Evolutionary conservation across 2,797 vertebrate genomes (phyloP).

Genomic region (Peromyscus melanophrys): DNA sequence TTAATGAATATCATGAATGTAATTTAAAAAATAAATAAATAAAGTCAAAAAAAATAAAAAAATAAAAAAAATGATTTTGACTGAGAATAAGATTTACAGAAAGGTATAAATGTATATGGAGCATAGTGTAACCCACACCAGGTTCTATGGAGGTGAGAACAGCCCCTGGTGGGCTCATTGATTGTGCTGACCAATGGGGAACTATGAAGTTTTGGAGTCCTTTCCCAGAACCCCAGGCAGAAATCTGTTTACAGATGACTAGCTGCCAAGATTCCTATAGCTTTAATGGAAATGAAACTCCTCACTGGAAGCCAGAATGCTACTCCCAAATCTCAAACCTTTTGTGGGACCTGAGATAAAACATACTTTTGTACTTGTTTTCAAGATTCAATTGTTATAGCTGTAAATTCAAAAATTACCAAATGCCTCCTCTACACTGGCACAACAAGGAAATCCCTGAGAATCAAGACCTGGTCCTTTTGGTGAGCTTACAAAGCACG

Average conservation of each 20-base stretch:
- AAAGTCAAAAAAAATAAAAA: too few relatives aligned
- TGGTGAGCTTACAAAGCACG: not conserved
- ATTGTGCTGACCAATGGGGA: not conserved
- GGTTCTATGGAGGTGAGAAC: not conserved
- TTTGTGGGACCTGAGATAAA: not conserved
- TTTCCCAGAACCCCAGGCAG: conserved; percentile 37
- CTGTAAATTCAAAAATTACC: not conserved
- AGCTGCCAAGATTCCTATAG: not conserved
- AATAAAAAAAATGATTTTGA: conserved; percentile 53
- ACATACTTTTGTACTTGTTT: not conserved
- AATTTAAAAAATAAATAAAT: too few relatives aligned
- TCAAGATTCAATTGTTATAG: conserved; percentile 18
- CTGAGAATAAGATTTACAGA: conserved; percentile 16
- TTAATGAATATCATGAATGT: too few relatives aligned
- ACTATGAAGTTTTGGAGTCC: not conserved
- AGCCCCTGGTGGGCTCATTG: not conserved
- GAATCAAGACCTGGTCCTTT: not conserved
- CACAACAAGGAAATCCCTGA: not conserved
- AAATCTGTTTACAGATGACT: conserved; percentile 10
- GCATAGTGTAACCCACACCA: not conserved
- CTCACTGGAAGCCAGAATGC: not conserved
- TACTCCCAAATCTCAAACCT: not conserved
- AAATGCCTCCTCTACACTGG: not conserved
- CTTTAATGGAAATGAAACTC: not conserved
- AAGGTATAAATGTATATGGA: not conserved